Evolutionary conservation across 2,113 vertebrate species (phyloP).

Genomic region (Lophotis ruficrista): DNA sequence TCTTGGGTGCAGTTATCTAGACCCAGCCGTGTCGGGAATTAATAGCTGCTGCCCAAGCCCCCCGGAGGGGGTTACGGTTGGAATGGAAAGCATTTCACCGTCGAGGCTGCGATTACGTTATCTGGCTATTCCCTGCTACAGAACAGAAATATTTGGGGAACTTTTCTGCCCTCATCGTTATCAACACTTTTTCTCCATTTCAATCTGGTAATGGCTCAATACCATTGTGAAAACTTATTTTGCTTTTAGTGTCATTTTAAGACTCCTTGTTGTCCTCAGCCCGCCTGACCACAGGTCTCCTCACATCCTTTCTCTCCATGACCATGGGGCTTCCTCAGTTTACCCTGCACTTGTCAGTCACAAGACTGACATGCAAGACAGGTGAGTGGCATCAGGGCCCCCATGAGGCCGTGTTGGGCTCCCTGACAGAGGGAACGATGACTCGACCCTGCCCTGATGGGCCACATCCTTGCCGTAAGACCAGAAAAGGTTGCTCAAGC

Average conservation of each 20-base stretch:
- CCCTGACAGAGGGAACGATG: neutral
- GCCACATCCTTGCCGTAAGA: neutral
- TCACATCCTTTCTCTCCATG: neutral
- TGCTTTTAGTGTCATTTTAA: neutral
- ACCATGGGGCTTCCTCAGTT: neutral
- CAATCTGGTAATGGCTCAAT: neutral
- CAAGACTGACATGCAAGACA: accelerated
- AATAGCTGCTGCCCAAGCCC: neutral
- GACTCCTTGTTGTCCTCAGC: neutral
- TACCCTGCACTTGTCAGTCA: neutral
- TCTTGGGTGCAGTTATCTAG: constrained; percentile 23
- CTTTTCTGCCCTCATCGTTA: constrained; percentile 10
- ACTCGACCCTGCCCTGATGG: too few species aligned
- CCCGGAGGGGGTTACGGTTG: neutral
- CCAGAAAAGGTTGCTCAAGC: neutral
- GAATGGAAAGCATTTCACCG: constrained; percentile 33
- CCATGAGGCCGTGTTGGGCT: neutral
- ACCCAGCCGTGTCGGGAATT: neutral
- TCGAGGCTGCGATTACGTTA: neutral
- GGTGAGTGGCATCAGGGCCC: neutral
- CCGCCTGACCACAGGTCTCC: neutral
- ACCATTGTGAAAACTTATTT: neutral
- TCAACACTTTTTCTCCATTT: neutral
- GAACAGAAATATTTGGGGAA: constrained; percentile 9
- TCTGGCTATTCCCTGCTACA: neutral